phyloP scores from a whole-genome alignment of 2,113 vertebrate species.

The Mixornis gularis region DNA sequence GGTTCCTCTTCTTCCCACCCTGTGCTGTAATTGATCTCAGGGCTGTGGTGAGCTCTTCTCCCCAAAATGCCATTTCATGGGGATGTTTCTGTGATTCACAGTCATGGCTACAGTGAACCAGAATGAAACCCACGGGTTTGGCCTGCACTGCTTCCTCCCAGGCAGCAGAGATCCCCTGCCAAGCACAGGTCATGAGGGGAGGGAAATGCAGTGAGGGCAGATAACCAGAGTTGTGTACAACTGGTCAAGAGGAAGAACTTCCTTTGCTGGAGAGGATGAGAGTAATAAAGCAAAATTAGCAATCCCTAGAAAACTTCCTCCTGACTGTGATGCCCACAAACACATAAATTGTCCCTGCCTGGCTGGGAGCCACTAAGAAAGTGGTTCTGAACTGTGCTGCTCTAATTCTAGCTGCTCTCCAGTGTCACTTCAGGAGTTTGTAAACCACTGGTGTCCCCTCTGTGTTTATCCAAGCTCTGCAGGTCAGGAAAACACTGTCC shows the following conservation, averaged over 20 bases:
- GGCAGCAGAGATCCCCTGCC: neutral
- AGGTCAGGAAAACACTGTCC: neutral
- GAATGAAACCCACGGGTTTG: neutral
- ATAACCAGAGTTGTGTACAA: neutral
- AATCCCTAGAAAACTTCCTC: neutral
- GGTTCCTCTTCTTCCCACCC: neutral
- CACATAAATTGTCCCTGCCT: neutral
- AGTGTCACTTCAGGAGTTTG: neutral
- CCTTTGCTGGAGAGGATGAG: neutral
- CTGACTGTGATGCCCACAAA: neutral
- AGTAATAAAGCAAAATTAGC: conserved; percentile 9
- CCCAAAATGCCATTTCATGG: neutral
- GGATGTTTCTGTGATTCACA: neutral
- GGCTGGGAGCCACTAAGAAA: neutral
- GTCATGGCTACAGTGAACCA: neutral
- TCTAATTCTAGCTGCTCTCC: neutral
- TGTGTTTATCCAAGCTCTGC: neutral
- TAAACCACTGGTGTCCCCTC: neutral
- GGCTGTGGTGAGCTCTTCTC: neutral
- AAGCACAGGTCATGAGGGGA: neutral
- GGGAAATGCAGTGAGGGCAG: neutral
- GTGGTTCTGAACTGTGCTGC: neutral
- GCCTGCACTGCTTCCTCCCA: neutral
- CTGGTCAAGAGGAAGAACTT: conserved; percentile 4
- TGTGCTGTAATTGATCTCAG: neutral